phyloP scores from a whole-genome alignment of 2,797 vertebrate genomes.

The Dallia pectoralis region DNA sequence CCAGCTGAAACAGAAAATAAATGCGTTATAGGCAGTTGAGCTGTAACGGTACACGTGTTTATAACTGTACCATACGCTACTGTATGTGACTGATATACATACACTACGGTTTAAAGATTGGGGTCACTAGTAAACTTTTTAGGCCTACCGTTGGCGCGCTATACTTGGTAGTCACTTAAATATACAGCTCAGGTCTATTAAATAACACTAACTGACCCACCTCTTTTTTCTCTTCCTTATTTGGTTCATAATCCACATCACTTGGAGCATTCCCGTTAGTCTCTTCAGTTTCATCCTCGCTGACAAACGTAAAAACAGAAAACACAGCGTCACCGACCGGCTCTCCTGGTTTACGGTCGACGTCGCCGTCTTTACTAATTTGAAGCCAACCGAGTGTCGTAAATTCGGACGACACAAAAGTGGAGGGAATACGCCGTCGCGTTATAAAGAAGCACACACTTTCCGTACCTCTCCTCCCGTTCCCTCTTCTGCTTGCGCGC shows the following conservation, averaged over 20 bases:
- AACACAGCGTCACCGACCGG: not conserved
- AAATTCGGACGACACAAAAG: too few relatives aligned
- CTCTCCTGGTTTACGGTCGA: not conserved
- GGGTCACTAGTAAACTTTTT: too few relatives aligned
- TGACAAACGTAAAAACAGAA: slow-evolving; percentile 45
- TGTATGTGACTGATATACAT: too few relatives aligned
- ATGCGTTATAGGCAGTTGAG: not conserved
- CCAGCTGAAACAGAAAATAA: slow-evolving; percentile 15
- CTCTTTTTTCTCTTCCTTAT: slow-evolving; percentile 89
- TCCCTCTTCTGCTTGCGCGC: slow-evolving; percentile 91
- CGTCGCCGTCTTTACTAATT: not conserved
- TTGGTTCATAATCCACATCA: slow-evolving; percentile 79
- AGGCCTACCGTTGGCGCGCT: too few relatives aligned
- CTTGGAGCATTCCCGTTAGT: slow-evolving; percentile 70
- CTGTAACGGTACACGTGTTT: not conserved
- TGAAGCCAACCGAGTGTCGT: too few relatives aligned
- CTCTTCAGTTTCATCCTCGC: slow-evolving; percentile 88
- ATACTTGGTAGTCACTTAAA: not conserved
- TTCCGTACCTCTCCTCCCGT: slow-evolving; percentile 84
- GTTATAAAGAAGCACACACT: slow-evolving; percentile 25
- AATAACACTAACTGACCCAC: slow-evolving; percentile 49
- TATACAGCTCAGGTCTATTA: not conserved
- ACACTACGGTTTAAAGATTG: too few relatives aligned
- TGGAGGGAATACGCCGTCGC: not conserved
- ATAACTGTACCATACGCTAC: too few relatives aligned